These are phyloP conservation scores for Colostygia pectinataria DNA, from an alignment of 2,888 invertebrate genomes.

Conservation along the genomic window DNA sequence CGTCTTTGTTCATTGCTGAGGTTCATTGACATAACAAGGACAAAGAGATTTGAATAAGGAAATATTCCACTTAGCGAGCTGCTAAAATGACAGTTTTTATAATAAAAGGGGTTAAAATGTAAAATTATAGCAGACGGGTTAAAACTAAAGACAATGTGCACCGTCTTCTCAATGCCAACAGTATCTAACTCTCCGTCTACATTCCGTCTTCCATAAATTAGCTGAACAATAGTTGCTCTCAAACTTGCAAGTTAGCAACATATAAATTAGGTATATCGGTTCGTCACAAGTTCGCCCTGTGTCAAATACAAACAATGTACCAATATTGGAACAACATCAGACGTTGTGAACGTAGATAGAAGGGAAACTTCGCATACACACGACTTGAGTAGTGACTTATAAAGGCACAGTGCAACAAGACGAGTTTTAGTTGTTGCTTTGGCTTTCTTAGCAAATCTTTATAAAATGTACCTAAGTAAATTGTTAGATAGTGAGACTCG, in stretches of 20 bases:
- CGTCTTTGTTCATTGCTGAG: no score
- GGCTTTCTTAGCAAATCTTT: no score
- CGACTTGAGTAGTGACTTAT: slow-evolving; percentile 4
- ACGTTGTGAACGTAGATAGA: not conserved
- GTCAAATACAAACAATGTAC: slow-evolving; percentile 37
- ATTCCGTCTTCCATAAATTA: slow-evolving; percentile 22
- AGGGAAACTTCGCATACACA: slow-evolving; percentile 8
- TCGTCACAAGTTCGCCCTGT: slow-evolving; percentile 32
- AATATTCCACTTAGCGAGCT: no score
- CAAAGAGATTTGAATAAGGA: no score
- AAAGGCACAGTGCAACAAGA: not conserved
- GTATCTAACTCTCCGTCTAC: slow-evolving; percentile 1
- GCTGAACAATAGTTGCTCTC: slow-evolving; percentile 15
- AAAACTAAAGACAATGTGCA: no score
- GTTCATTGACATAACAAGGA: no score
- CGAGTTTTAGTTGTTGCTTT: no score
- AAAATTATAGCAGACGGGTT: no score
- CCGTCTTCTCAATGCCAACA: not conserved
- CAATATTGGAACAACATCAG: slow-evolving; percentile 32
- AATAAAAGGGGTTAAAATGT: no score
- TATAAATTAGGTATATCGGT: slow-evolving; percentile 28
- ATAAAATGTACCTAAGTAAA: no score
- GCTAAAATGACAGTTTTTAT: no score
- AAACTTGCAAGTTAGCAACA: slow-evolving; percentile 18
- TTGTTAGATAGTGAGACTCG: no score